Evolutionary conservation across 2,888 invertebrate species (phyloP).

Genomic region (Microdon myrmicae): DNA sequence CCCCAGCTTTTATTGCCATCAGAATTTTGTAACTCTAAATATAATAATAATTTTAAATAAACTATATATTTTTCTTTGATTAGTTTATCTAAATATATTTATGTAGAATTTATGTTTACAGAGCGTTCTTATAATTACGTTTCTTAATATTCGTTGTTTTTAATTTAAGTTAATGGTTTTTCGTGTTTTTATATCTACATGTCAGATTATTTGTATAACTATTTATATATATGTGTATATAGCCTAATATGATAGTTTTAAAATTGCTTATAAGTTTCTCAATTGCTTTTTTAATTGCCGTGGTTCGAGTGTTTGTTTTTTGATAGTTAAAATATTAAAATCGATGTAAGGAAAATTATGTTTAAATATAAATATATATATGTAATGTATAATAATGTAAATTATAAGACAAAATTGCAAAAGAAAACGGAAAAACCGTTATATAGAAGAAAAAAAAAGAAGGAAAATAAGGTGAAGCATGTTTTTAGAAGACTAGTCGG

Average conservation of each 20-base stretch:
- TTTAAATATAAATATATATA: too few relatives aligned
- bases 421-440: too few relatives aligned
- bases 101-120: background rate
- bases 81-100: background rate
- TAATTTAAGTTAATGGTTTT: conserved; percentile 32
- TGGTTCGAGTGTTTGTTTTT: background rate
- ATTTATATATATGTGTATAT: too few relatives aligned
- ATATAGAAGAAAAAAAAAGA: too few relatives aligned
- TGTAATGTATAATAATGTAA: too few relatives aligned
- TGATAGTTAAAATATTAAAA: too few relatives aligned
- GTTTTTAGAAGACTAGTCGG: too few relatives aligned
- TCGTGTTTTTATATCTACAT: conserved; percentile 7
- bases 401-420: too few relatives aligned
- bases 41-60: conserved; percentile 20
- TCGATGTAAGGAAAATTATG: too few relatives aligned
- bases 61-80: conserved; percentile 2
- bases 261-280: conserved; percentile 18
- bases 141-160: conserved; percentile 38
- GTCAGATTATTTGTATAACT: background rate
- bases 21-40: conserved; percentile 41
- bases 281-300: conserved; percentile 13
- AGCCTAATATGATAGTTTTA: too few relatives aligned
- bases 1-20: conserved; percentile 51
- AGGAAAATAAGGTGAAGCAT: too few relatives aligned
- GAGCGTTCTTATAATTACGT: background rate